Conservation (phyloP, 2,113 vertebrate genomes). For the Myiagra hebetior region DNA sequence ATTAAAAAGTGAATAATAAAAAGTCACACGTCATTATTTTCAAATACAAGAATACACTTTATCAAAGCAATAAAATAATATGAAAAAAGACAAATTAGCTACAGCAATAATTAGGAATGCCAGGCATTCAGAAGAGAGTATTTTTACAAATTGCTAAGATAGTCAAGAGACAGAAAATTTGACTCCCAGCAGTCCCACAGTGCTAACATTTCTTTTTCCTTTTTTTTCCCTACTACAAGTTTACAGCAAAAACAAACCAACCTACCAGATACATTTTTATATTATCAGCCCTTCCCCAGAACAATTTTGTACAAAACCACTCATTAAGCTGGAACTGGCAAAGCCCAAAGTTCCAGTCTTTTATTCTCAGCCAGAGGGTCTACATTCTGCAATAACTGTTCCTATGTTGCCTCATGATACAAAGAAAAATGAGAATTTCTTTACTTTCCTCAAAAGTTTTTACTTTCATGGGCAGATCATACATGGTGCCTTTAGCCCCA, state of each 20-base stretch:
- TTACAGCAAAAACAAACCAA: background rate
- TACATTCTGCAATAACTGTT: background rate
- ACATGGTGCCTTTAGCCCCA: background rate
- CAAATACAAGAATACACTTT: background rate
- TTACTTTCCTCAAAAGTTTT: background rate
- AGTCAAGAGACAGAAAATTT: background rate
- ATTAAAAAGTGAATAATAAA: background rate
- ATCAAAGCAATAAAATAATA: background rate
- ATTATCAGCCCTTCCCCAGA: background rate
- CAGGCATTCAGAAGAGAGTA: background rate
- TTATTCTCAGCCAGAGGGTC: background rate
- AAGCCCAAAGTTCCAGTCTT: background rate
- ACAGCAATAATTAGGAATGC: background rate
- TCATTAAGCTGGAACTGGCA: background rate
- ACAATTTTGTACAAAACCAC: background rate
- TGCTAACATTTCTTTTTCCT: background rate
- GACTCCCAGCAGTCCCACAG: background rate
- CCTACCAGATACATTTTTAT: background rate
- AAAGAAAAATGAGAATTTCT: background rate
- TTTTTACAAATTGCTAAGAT: background rate
- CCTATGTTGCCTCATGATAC: rapidly evolving
- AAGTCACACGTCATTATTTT: background rate
- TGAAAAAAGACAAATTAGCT: background rate
- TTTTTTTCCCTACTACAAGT: background rate
- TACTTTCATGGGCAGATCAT: background rate